These are phyloP conservation scores for Sicus ferrugineus DNA, from an alignment of 2,888 invertebrate genomes.

Conservation along the genomic window DNA sequence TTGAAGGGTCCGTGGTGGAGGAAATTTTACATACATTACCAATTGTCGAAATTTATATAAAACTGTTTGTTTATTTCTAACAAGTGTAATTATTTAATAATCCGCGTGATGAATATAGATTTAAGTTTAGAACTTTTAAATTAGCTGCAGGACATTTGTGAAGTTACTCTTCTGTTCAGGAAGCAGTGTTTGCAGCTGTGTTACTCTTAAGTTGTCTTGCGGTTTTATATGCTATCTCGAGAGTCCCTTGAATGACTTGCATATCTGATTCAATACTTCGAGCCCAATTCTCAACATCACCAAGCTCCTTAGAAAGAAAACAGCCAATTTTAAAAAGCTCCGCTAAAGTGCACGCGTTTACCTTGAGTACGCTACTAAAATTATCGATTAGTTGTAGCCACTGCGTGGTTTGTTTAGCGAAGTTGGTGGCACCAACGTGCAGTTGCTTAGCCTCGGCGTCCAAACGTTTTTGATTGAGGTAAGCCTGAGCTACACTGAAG, in stretches of 20 bases:
- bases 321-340: too few species aligned
- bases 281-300: constrained; percentile 99
- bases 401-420: constrained; percentile 95
- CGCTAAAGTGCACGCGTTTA: constrained; percentile 30
- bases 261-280: constrained; percentile 96
- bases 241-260: constrained; percentile 87
- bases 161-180: neutral
- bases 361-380: constrained; percentile 85
- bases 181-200: neutral
- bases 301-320: constrained; percentile 73
- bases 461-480: constrained; percentile 95
- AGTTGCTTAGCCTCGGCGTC: constrained; percentile 97
- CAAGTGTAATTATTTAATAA: too few species aligned
- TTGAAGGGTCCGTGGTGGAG: too few species aligned
- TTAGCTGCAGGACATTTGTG: too few species aligned
- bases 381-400: constrained; percentile 93
- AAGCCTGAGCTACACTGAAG: constrained; percentile 90
- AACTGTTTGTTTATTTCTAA: too few species aligned
- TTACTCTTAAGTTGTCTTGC: constrained; percentile 63
- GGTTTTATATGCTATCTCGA: constrained; percentile 92
- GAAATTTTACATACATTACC: too few species aligned
- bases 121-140: too few species aligned
- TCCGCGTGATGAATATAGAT: too few species aligned
- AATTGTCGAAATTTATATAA: too few species aligned
- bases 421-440: constrained; percentile 91